phyloP scores from a whole-genome alignment of 2,888 invertebrate species.

The Exocentrus adspersus region DNA sequence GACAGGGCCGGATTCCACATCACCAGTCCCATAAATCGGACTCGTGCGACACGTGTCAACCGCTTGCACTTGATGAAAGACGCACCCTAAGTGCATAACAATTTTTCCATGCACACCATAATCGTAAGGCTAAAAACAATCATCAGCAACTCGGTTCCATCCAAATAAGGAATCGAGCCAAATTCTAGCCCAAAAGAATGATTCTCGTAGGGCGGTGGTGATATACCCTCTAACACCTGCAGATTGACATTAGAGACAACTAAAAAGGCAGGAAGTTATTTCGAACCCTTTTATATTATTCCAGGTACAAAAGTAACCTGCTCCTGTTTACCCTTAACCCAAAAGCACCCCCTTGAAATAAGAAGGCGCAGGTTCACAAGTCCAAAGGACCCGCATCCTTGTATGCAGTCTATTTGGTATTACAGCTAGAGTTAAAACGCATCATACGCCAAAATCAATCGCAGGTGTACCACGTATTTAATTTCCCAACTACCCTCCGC shows the following conservation, averaged over 20 bases:
- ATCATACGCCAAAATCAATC: too few relatives aligned
- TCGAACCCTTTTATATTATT: not conserved
- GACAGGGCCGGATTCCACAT: conserved; percentile 22
- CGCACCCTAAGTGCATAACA: not conserved
- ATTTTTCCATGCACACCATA: too few relatives aligned
- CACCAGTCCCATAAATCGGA: not conserved
- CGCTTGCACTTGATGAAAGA: not conserved
- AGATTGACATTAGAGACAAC: not conserved
- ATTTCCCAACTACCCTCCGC: too few relatives aligned
- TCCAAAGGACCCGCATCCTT: too few relatives aligned
- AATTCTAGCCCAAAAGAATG: too few relatives aligned
- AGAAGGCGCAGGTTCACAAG: not conserved
- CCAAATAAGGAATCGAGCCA: too few relatives aligned
- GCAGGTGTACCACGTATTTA: too few relatives aligned
- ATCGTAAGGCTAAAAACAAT: too few relatives aligned
- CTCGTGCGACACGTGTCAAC: not conserved
- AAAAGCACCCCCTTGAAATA: not conserved
- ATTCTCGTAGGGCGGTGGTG: too few relatives aligned
- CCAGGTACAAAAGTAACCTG: not conserved
- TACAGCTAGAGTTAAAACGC: too few relatives aligned
- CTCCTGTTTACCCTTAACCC: not conserved
- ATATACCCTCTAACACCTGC: not conserved
- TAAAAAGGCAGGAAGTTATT: not conserved
- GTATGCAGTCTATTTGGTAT: too few relatives aligned
- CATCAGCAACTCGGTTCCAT: too few relatives aligned